Evolutionary conservation across 2,113 vertebrate species (phyloP).

Genomic region (Pygoscelis antarcticus): DNA sequence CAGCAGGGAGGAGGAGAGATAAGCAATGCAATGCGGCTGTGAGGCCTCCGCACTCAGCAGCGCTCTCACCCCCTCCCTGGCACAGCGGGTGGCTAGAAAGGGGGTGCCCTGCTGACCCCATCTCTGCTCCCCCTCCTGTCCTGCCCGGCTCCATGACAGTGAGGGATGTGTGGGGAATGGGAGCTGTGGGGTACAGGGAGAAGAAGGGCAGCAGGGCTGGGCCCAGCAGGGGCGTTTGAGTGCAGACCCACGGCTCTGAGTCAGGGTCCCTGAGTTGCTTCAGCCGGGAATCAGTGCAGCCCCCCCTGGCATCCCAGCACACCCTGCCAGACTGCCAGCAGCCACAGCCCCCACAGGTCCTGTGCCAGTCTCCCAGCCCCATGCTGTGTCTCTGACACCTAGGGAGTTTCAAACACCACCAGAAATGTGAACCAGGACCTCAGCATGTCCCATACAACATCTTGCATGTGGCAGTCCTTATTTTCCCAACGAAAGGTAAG

Average conservation of each 20-base stretch:
- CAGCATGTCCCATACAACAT: background rate
- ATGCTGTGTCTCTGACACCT: fast-evolving
- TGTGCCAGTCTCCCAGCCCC: background rate
- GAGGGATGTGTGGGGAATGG: background rate
- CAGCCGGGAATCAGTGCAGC: background rate
- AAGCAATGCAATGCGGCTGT: background rate
- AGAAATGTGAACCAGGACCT: background rate
- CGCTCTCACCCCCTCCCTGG: background rate
- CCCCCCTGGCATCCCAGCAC: fast-evolving
- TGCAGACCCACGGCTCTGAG: fast-evolving
- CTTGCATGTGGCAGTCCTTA: background rate
- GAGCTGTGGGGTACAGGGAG: background rate
- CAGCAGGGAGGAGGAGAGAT: conserved; percentile 29
- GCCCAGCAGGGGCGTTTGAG: background rate
- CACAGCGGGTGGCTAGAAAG: background rate
- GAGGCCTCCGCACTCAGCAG: background rate
- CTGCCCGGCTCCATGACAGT: background rate
- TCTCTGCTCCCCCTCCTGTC: background rate
- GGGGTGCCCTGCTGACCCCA: background rate
- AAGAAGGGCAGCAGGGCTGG: background rate
- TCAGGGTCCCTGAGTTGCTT: fast-evolving
- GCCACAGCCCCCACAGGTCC: background rate
- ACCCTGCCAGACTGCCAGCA: background rate
- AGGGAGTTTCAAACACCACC: background rate
- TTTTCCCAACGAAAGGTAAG: background rate